These are phyloP conservation scores for Drosophila buzzatii DNA, from an alignment of 2,888 invertebrate genomes.

Conservation along the genomic window DNA sequence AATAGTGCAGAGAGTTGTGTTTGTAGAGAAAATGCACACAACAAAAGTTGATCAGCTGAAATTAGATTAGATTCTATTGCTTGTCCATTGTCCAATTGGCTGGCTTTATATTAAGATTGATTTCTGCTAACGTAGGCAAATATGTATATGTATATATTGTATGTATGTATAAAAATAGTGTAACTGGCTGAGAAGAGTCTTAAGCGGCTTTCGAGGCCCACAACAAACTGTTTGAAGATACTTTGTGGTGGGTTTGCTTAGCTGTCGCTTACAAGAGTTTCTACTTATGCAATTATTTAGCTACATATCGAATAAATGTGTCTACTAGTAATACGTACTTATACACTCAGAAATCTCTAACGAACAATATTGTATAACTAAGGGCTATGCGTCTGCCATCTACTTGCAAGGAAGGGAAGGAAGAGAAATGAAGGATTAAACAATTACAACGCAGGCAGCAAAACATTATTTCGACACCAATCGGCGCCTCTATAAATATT, in stretches of 20 bases:
- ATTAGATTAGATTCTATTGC: conserved; percentile 16
- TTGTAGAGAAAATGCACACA: conserved; percentile 66
- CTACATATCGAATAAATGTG: conserved; percentile 11
- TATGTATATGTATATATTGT: neutral
- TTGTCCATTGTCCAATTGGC: neutral
- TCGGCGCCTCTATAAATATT: conserved; percentile 5
- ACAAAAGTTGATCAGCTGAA: conserved; percentile 44
- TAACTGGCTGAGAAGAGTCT: conserved; percentile 47
- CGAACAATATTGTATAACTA: conserved; percentile 30
- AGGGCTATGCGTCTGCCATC: conserved; percentile 22
- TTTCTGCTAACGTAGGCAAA: conserved; percentile 6
- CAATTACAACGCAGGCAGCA: conserved; percentile 5
- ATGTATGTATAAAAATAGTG: conserved; percentile 40
- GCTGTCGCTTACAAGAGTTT: conserved; percentile 26
- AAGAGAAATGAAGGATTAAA: neutral
- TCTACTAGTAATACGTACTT: conserved; percentile 30
- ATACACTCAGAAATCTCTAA: conserved; percentile 49
- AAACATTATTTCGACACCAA: conserved; percentile 9
- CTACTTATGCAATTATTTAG: conserved; percentile 15
- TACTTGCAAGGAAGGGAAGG: neutral
- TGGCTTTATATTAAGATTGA: conserved; percentile 10
- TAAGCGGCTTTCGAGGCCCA: conserved; percentile 48
- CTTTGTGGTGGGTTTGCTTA: conserved; percentile 66
- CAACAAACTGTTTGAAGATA: conserved; percentile 50
- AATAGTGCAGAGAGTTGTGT: conserved; percentile 34